phyloP scores from a whole-genome alignment of 2,113 vertebrate species.

The Dunckerocampus dactyliophorus region DNA sequence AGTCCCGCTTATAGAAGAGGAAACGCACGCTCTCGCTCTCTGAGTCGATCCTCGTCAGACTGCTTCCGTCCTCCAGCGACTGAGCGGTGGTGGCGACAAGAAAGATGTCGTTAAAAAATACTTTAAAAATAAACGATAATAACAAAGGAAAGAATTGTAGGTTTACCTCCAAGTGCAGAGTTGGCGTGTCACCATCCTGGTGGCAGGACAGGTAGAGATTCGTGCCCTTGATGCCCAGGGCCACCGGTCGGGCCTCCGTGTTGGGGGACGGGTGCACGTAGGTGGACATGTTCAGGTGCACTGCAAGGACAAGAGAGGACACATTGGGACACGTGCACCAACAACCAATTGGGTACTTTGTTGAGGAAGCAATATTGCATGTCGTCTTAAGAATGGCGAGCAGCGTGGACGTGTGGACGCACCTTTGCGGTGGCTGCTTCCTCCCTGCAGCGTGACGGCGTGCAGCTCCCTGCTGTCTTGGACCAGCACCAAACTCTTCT shows the following conservation, averaged over 20 bases:
- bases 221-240: slow-evolving; percentile 55
- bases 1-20: slow-evolving; percentile 60
- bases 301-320: slow-evolving; percentile 35
- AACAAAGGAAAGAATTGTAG: neutral
- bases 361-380: neutral
- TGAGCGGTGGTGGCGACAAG: slow-evolving; percentile 6
- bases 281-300: slow-evolving; percentile 58
- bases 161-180: slow-evolving; percentile 65
- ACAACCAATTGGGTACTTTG: neutral
- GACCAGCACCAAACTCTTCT: slow-evolving; percentile 47
- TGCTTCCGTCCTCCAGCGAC: slow-evolving; percentile 31
- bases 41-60: slow-evolving; percentile 2
- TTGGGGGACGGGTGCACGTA: slow-evolving; percentile 27
- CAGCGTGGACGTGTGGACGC: neutral
- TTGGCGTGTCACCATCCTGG: slow-evolving; percentile 5
- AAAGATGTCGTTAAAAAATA: neutral
- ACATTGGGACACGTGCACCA: neutral
- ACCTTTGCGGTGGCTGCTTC: slow-evolving; percentile 48
- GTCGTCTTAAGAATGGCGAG: no score
- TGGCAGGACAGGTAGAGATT: slow-evolving; percentile 61
- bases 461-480: slow-evolving; percentile 53
- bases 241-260: slow-evolving; percentile 32
- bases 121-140: neutral
- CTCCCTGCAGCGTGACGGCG: slow-evolving; percentile 59
- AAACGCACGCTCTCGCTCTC: slow-evolving; percentile 50